A percentile compares a stretch with the other conserved stretches of the same genome.
Conservation (phyloP, 2,888 invertebrate species). For the Hirudinaria manillensis region DNA sequence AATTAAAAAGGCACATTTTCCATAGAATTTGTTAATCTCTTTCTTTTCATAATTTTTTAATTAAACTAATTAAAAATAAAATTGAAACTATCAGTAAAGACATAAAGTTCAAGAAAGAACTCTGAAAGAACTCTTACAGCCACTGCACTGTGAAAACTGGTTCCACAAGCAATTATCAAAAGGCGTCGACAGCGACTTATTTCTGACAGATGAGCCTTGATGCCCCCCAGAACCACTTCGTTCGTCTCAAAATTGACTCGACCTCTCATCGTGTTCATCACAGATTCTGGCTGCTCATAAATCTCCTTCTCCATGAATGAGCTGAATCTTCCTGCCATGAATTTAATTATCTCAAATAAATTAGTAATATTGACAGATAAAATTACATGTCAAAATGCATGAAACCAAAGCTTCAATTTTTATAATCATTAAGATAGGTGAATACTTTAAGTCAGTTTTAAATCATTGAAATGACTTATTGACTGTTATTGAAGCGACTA, state of each 20-base stretch:
- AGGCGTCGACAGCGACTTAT: conserved; percentile 91
- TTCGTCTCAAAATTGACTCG: conserved; percentile 82
- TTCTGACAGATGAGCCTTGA: conserved; percentile 94
- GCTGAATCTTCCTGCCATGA: conserved; percentile 71
- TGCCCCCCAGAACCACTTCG: conserved; percentile 87
- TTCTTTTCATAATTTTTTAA: no score
- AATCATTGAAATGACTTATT: no score
- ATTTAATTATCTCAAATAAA: not conserved
- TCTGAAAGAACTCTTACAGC: conserved; percentile 59
- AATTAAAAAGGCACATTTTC: no score
- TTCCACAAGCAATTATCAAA: conserved; percentile 96
- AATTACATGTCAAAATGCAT: no score
- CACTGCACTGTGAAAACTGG: conserved; percentile 95
- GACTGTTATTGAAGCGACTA: no score
- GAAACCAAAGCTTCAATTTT: not conserved
- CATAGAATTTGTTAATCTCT: no score
- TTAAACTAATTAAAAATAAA: no score
- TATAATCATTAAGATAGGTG: no score
- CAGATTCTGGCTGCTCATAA: conserved; percentile 98
- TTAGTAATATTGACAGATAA: not conserved
- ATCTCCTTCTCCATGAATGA: conserved; percentile 99
- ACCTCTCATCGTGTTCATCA: conserved; percentile 97
- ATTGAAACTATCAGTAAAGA: no score
- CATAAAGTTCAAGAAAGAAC: not conserved
- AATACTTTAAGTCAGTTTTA: no score